A percentile compares a stretch with the other conserved stretches of the same genome.
These are phyloP conservation scores for Plagodis dolabraria DNA, from an alignment of 2,888 invertebrate genomes.

Conservation along the genomic window DNA sequence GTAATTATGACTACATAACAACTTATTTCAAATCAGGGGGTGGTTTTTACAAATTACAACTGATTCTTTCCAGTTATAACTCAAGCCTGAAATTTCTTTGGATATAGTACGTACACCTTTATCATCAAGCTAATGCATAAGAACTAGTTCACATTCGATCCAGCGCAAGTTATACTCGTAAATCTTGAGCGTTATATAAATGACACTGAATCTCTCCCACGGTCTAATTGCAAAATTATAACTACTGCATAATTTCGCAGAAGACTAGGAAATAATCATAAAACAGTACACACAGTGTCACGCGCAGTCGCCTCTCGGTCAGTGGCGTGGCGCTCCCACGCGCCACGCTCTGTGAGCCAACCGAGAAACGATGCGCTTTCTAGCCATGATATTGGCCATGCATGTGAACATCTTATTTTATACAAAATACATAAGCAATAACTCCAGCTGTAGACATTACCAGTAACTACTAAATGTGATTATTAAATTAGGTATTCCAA, in stretches of 20 bases:
- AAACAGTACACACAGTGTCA: slow-evolving; percentile 60
- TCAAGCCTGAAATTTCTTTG: no score
- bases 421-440: slow-evolving; percentile 6
- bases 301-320: slow-evolving; percentile 71
- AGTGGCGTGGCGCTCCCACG: slow-evolving; percentile 70
- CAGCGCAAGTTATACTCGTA: background rate
- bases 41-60: no score
- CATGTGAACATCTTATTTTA: slow-evolving; percentile 39
- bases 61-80: no score
- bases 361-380: slow-evolving; percentile 77
- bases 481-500: no score
- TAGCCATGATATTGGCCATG: slow-evolving; percentile 58
- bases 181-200: background rate
- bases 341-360: slow-evolving; percentile 65
- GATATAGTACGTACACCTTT: no score
- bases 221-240: slow-evolving; percentile 8
- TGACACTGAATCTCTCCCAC: background rate
- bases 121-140: background rate
- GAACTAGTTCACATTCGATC: background rate
- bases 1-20: no score
- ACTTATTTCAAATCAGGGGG: no score
- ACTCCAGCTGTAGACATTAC: slow-evolving; percentile 1
- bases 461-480: no score
- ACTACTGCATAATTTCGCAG: slow-evolving; percentile 13
- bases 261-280: slow-evolving; percentile 31